phyloP scores from a whole-genome alignment of 2,113 vertebrate species.

The Alethe diademata region DNA sequence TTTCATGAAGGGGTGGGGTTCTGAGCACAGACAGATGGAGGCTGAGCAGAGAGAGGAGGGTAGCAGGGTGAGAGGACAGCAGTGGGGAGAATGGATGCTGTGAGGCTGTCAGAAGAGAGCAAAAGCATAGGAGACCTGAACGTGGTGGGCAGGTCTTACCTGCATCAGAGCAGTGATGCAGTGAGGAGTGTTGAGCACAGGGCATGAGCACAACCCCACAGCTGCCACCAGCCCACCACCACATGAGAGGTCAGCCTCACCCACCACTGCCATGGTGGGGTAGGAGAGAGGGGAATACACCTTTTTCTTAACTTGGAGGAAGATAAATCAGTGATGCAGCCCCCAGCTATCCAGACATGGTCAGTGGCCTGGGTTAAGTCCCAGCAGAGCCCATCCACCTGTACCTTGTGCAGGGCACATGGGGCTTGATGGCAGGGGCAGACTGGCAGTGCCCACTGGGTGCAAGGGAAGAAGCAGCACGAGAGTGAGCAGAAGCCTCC shows the following conservation, averaged over 20 bases:
- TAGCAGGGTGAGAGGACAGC: not conserved
- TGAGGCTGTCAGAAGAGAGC: not conserved
- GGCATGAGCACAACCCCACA: not conserved
- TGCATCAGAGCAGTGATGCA: not conserved
- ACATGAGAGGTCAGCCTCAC: not conserved
- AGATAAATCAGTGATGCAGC: rapidly evolving
- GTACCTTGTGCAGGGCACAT: rapidly evolving
- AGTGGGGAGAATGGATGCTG: not conserved
- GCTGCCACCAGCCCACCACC: not conserved
- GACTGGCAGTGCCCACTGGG: not conserved
- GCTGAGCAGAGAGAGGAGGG: not conserved
- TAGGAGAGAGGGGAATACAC: not conserved
- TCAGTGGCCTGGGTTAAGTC: not conserved
- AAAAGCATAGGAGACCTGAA: not conserved
- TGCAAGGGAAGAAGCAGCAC: not conserved
- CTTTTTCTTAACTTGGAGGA: not conserved
- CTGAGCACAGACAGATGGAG: not conserved
- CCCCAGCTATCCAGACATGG: rapidly evolving
- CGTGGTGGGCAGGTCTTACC: rapidly evolving
- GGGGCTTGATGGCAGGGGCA: not conserved
- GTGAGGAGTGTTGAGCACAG: not conserved
- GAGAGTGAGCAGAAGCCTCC: not conserved
- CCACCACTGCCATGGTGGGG: rapidly evolving
- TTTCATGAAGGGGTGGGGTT: not conserved
- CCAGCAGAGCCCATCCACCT: not conserved